Base-by-base conservation (phyloP, 1,140 invertebrate species). In the Episyrphus balteatus region DNA sequence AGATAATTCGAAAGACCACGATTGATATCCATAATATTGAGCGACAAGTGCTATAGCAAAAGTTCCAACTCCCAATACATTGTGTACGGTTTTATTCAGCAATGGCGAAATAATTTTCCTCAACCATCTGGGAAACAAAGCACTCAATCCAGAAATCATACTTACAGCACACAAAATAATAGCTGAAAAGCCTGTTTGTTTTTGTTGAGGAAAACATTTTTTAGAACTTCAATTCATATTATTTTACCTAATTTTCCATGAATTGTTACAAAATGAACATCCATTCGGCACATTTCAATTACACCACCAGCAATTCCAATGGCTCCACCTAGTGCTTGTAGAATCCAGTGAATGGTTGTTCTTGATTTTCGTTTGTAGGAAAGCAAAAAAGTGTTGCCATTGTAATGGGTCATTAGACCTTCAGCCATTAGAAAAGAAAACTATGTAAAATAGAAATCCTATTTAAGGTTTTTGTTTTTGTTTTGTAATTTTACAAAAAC, bases 31-130 rank as follows among this genome's bases (percentile, higher is more conserved):
- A 32, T 61, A 61, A 14, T 49, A 63, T 37, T 62, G 58, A 1
- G 60, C 58, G 47, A 62, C 18, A 52, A 62, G 57, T 15, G 60
- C 60, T 11, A 53, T 53, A 14, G 61, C 58, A 37, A 50, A 62
- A 3, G 60, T 54, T 15, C 42, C 56, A n/a, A 62, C 38, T 42
- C 58, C 52, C 17, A 62, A 49, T 6, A 55, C 8, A 8, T 58
- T 51, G 46, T 62, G 60, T 32, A 61, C 53, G 8, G 60, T 58
- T 37, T 62, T 62, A 49, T 58, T 61, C 42, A 53, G 19, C 36
- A 62, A 39, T 11, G 60, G 60, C 0, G 55, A 48, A 2, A 56
- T 40, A 1, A 38, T 5, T 5, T 36, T 42, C 18, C 49, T 52
- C 9, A 58, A 8, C 30, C 42, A 42, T 9, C 54, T 48, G 0